Conservation (phyloP, 2,888 invertebrate species). For the Himalopsyche anomala region DNA sequence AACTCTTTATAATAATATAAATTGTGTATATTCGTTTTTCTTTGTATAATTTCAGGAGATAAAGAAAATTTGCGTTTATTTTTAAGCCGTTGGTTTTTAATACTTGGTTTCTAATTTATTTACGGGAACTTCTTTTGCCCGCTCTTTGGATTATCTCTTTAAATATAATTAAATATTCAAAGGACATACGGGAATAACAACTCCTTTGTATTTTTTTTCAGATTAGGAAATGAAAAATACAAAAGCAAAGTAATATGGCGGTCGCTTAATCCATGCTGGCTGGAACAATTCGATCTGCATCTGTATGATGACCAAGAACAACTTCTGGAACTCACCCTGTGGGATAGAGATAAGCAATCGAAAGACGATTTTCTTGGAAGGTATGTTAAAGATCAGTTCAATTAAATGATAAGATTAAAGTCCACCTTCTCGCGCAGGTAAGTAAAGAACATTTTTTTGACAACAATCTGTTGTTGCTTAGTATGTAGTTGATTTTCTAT, state of each 20-base stretch:
- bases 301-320: constrained; percentile 96
- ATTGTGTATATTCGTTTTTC: too few species aligned
- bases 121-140: neutral
- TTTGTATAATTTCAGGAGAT: neutral
- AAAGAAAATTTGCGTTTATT: neutral
- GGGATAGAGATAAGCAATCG: constrained; percentile 90
- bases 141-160: too few species aligned
- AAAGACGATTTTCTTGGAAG: constrained; percentile 92
- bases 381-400: constrained; percentile 68
- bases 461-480: too few species aligned
- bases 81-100: neutral
- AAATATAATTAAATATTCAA: too few species aligned
- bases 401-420: too few species aligned
- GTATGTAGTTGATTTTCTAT: too few species aligned
- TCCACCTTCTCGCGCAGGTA: too few species aligned
- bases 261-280: constrained; percentile 92
- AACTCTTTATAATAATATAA: too few species aligned
- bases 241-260: constrained; percentile 94
- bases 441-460: too few species aligned
- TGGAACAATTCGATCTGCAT: constrained; percentile 98
- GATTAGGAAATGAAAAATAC: constrained; percentile 97
- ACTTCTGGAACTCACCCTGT: constrained; percentile 92
- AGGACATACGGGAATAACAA: too few species aligned
- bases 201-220: constrained; percentile 69
- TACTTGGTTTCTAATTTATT: neutral